phyloP scores from a whole-genome alignment of 1,140 invertebrate species.

The Polyergus mexicanus region DNA sequence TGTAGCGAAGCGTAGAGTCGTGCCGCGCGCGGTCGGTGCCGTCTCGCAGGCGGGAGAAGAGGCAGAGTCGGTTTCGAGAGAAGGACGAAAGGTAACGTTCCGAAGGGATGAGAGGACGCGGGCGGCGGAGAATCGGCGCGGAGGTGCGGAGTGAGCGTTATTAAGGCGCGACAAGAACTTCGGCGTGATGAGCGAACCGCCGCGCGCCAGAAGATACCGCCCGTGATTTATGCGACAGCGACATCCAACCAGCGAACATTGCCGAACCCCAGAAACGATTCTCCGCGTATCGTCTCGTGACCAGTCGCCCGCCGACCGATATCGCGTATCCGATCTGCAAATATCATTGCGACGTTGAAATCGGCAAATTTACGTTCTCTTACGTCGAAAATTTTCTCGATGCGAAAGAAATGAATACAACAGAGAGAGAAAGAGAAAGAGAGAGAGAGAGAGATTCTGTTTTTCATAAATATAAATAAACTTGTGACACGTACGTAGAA shows the following conservation, averaged over 20 bases:
- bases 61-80: conserved; percentile 64
- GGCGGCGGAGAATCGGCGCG: conserved; percentile 47
- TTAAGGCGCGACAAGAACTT: conserved; percentile 87
- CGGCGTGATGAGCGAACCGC: conserved; percentile 84
- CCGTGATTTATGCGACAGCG: conserved; percentile 85
- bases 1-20: conserved; percentile 81
- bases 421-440: too few species aligned
- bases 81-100: conserved; percentile 70
- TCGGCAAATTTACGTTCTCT: conserved; percentile 49
- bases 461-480: neutral
- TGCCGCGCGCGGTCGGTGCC: conserved; percentile 48
- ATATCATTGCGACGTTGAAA: conserved; percentile 52
- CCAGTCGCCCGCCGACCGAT: conserved; percentile 60
- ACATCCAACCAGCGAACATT: conserved; percentile 77
- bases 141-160: conserved; percentile 82
- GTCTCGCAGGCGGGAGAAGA: conserved; percentile 52
- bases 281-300: conserved; percentile 69
- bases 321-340: conserved; percentile 45
- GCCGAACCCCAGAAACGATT: conserved; percentile 58
- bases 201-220: conserved; percentile 84
- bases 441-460: neutral
- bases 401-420: conserved; percentile 7
- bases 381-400: conserved; percentile 33
- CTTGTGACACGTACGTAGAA: neutral
- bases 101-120: conserved; percentile 30